These are phyloP conservation scores for Trematomus loennbergii DNA, from an alignment of 2,113 vertebrate species.

Conservation along the genomic window DNA sequence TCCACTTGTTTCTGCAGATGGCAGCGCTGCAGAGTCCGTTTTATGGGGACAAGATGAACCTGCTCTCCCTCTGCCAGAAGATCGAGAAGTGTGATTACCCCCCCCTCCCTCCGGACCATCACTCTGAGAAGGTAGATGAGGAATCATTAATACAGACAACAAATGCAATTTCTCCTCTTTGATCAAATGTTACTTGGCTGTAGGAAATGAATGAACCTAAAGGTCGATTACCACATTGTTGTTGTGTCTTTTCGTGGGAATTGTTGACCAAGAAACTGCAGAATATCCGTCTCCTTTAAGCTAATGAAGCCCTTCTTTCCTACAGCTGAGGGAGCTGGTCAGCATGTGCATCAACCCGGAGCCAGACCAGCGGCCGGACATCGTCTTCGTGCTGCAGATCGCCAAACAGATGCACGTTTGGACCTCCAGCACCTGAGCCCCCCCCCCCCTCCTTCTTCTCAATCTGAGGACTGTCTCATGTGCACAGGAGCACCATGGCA, in stretches of 20 bases:
- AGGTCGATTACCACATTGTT: too few species aligned
- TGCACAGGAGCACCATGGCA: too few species aligned
- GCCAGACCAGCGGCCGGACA: constrained; percentile 71
- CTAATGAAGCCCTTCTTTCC: neutral
- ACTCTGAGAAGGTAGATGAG: constrained; percentile 68
- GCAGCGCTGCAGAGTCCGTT: constrained; percentile 73
- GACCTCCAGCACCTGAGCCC: constrained; percentile 70
- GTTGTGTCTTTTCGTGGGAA: too few species aligned
- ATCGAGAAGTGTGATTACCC: constrained; percentile 73
- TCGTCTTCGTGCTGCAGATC: constrained; percentile 68
- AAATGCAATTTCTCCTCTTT: too few species aligned
- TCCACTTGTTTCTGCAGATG: too few species aligned
- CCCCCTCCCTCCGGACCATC: constrained; percentile 65
- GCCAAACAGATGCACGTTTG: constrained; percentile 71
- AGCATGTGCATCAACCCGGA: constrained; percentile 73
- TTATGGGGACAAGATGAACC: constrained; percentile 74
- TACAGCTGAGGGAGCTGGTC: constrained; percentile 67
- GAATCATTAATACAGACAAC: too few species aligned
- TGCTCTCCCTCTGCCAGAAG: constrained; percentile 71
- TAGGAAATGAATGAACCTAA: too few species aligned
- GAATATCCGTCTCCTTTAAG: too few species aligned
- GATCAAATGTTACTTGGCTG: too few species aligned
- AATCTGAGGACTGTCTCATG: neutral
- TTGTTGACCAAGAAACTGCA: too few species aligned
- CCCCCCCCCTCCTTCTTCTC: neutral